A percentile compares a stretch with the other conserved stretches of the same genome.
phyloP scores from a whole-genome alignment of 2,797 vertebrate genomes.

The Schizopygopsis malacanthus region DNA sequence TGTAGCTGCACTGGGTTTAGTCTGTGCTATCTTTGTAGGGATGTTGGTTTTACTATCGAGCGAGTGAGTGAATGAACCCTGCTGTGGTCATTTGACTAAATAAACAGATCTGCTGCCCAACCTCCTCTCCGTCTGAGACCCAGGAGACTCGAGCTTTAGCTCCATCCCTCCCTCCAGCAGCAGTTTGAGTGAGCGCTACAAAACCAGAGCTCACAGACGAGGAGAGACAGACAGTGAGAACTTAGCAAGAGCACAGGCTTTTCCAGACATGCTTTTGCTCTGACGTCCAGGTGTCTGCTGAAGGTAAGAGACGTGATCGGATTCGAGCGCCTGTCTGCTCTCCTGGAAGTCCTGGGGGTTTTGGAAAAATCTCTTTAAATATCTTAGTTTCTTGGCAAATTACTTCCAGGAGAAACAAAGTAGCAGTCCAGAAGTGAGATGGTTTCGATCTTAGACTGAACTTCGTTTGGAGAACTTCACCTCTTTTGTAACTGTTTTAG shows the following conservation, averaged over 20 bases:
- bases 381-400: background rate
- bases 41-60: conserved; percentile 50
- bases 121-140: conserved; percentile 35
- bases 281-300: conserved; percentile 44
- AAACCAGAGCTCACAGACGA: conserved; percentile 51
- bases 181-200: conserved; percentile 47
- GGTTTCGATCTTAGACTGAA: background rate
- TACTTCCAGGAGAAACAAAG: background rate
- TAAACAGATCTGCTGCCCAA: conserved; percentile 72
- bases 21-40: conserved; percentile 51
- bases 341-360: background rate
- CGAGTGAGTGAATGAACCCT: conserved; percentile 68
- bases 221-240: conserved; percentile 45
- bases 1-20: conserved; percentile 54
- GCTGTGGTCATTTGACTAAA: conserved; percentile 78
- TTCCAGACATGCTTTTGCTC: conserved; percentile 56
- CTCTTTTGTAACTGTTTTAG: background rate
- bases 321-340: background rate
- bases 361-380: background rate
- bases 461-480: background rate
- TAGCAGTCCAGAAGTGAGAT: background rate
- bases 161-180: conserved; percentile 43
- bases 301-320: conserved; percentile 70
- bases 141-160: conserved; percentile 44
- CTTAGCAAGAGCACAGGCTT: conserved; percentile 25